Base-by-base conservation (phyloP, 2,113 vertebrate genomes). In the Mesitornis unicolor region DNA sequence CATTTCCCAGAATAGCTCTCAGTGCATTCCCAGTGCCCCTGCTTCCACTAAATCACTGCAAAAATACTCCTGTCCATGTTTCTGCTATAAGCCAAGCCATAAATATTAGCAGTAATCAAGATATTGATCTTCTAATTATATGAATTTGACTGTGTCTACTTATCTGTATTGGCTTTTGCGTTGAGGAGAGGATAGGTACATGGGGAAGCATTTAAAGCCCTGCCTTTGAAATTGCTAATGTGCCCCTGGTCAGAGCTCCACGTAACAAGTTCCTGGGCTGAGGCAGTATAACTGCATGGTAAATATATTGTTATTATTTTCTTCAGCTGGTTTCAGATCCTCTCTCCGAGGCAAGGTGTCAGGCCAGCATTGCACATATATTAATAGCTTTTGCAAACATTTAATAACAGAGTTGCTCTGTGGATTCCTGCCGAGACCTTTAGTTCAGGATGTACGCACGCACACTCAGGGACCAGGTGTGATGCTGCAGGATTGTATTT, bases 31-130 rank as follows among this genome's bases (percentile, higher is more conserved):
- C 77, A 75, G 11, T 38, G n/a, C 15, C 22, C 19, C 26, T 59
- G n/a, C 51, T 85, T 43, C 17, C 35, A 40, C 10, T 3, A n/a
- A 43, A 86, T 80, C 47, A 9, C 68, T 63, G 43, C 48, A 68
- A 78, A 93, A 92, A 48, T 60, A 75, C 75, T 86, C 10, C 57
- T 57, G 24, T 43, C 73, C 20, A 1, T 42, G 69, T 79, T 85
- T 80, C 36, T 93, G 73, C 77, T 84, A 9, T 61, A 79, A 87
- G 67, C 61, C 77, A 75, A 70, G 43, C 42, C 61, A 75, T 93
- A 94, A 94, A 92, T 93, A 88, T 80, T 88, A 90, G 86, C 64
- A 84, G 71, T 86, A 95, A 92, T 81, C 83, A 92, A 75, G 64
- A 73, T 94, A 95, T 89, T 68, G 83, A 94, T 87, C 80, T 81